Percentiles rank a stretch among this genome's conserved stretches.
These are phyloP conservation scores for Lissocephala sabroskyi DNA, from an alignment of 2,888 invertebrate genomes.

Conservation along the genomic window DNA sequence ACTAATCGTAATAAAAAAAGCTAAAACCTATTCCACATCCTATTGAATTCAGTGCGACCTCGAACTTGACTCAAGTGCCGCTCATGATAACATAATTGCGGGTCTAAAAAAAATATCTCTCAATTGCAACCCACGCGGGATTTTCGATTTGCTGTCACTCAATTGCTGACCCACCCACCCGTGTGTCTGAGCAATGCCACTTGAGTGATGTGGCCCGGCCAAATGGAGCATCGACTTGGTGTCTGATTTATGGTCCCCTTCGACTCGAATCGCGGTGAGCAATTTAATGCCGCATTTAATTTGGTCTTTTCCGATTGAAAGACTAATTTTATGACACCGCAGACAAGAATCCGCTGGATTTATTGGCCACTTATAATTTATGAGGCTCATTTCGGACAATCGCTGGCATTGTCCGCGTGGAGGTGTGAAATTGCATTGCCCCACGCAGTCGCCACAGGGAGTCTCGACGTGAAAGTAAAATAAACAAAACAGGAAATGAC, in stretches of 20 bases:
- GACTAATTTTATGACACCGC: not conserved
- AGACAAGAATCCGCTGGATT: slow-evolving; percentile 17
- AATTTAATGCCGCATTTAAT: slow-evolving; percentile 27
- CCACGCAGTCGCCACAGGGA: not conserved
- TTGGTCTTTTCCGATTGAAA: not conserved
- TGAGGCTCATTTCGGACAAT: slow-evolving; percentile 31
- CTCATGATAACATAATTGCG: slow-evolving; percentile 13
- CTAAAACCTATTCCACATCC: slow-evolving; percentile 23
- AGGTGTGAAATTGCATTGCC: slow-evolving; percentile 38
- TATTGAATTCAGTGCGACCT: slow-evolving; percentile 9
- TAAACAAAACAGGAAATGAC: slow-evolving; percentile 39
- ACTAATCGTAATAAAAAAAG: slow-evolving; percentile 11
- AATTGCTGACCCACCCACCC: slow-evolving; percentile 26
- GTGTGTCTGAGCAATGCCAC: not conserved
- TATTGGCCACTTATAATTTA: slow-evolving; percentile 39
- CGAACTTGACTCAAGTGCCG: slow-evolving; percentile 14
- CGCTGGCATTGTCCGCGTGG: slow-evolving; percentile 28
- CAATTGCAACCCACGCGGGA: slow-evolving; percentile 2
- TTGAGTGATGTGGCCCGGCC: slow-evolving; percentile 24
- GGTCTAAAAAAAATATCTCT: slow-evolving; percentile 25
- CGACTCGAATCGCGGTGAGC: too few species aligned
- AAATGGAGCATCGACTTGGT: slow-evolving; percentile 12
- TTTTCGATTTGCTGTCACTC: slow-evolving; percentile 9
- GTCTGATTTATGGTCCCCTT: slow-evolving; percentile 45
- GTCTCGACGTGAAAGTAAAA: slow-evolving; percentile 38